phyloP scores from a whole-genome alignment of 2,797 vertebrate species.

The Hippopotamyrus pictus region DNA sequence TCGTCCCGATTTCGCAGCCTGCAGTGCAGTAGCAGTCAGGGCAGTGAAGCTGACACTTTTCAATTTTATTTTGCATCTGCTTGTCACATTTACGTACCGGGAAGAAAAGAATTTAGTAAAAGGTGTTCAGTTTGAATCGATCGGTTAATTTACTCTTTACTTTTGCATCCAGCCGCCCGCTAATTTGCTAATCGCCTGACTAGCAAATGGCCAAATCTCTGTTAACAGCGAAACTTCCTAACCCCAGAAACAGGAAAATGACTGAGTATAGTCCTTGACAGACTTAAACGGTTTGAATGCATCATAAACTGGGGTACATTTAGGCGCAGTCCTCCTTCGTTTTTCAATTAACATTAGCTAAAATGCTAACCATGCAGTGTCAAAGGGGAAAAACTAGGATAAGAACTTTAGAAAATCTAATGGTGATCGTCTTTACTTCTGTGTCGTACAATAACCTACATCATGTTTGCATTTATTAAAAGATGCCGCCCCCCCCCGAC shows the following conservation, averaged over 20 bases:
- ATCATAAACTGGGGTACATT: neutral
- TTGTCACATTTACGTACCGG: neutral
- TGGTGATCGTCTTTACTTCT: neutral
- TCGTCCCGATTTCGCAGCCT: slow-evolving; percentile 76
- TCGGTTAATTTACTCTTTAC: neutral
- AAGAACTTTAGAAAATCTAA: neutral
- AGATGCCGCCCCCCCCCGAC: slow-evolving; percentile 26
- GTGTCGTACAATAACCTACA: neutral
- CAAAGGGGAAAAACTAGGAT: neutral
- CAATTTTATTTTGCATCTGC: neutral
- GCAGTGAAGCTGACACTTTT: neutral
- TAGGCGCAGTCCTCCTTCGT: neutral
- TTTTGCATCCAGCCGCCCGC: neutral
- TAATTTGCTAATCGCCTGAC: neutral
- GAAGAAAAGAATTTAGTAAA: neutral
- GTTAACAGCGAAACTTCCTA: neutral
- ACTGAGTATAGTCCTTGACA: neutral
- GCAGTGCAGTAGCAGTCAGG: slow-evolving; percentile 1
- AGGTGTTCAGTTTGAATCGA: neutral
- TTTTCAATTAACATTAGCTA: neutral
- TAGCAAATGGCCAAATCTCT: neutral
- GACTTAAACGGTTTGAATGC: neutral
- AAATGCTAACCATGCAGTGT: neutral
- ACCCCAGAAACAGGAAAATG: neutral
- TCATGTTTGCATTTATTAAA: neutral